phyloP scores from a whole-genome alignment of 2,888 invertebrate genomes.

The Eretmocerus hayati region DNA sequence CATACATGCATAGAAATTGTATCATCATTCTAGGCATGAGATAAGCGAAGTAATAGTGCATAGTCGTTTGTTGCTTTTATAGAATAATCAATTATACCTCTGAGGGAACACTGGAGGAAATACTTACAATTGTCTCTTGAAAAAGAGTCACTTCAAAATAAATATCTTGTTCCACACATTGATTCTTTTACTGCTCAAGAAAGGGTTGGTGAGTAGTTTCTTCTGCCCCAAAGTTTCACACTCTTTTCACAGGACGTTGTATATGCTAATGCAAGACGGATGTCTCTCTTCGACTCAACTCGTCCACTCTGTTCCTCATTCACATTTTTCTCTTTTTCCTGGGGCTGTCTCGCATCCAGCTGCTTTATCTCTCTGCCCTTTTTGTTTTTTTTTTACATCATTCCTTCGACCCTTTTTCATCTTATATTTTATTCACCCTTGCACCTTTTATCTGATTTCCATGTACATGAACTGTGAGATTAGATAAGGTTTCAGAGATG shows the following conservation, averaged over 20 bases:
- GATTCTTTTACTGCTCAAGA: no score
- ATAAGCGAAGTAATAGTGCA: no score
- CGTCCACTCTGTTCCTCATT: conserved; percentile 27
- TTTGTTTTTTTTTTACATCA: conserved; percentile 1
- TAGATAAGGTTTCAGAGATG: conserved; percentile 11
- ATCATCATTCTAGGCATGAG: no score
- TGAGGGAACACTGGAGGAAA: no score
- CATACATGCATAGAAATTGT: no score
- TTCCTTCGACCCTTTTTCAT: conserved; percentile 8
- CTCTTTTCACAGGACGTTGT: conserved; percentile 39
- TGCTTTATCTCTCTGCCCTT: conserved; percentile 10
- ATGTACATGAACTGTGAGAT: conserved; percentile 12
- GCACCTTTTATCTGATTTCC: conserved; percentile 12
- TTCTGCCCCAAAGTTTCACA: conserved; percentile 17
- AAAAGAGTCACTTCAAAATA: no score
- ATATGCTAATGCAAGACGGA: conserved; percentile 48
- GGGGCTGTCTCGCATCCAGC: no score
- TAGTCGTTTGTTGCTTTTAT: no score
- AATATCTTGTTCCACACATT: no score
- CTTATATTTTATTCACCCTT: conserved; percentile 22
- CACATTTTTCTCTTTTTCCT: conserved; percentile 17
- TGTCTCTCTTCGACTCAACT: conserved; percentile 36
- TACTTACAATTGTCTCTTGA: no score
- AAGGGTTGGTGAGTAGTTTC: no score
- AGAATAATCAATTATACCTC: no score